Base-by-base conservation (phyloP, 2,888 invertebrate genomes). In the Drosophila niveifrons region DNA sequence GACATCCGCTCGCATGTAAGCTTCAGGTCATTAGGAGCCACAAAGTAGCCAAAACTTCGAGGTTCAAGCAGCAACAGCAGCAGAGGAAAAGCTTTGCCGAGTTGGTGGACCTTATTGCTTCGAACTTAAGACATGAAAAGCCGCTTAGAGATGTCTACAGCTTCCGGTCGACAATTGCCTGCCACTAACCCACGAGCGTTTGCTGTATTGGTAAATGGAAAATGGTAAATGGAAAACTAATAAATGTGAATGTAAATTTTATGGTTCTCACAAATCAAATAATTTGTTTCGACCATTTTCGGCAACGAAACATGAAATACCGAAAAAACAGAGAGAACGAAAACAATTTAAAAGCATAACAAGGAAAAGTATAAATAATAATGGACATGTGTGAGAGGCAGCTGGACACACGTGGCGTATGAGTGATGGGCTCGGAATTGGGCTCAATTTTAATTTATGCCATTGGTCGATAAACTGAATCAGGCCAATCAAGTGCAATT, bases 401-500 rank as follows among this genome's bases (percentile, higher is more conserved):
- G 78, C 15, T 36, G 53, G 48, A 29, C 68, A 13, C 52, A 66
- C 51, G 15, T 43, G 64, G 67, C 85, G 88, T 85, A 82, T 82
- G 85, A 75, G 85, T 68, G 70, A 72, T 84, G 82, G 13, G 18
- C 23, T 13, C 23, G 23, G 55, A 29, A 59, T 46, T 41, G 58
- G 44, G 68, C 72, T 62, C 47, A 55, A 70, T 83, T 88, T 88
- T 86, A 83, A 83, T 88, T 83, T 83, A 88, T 88, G 81, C 82
- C 84, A 88, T 83, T 83, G 84, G 56, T 68, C 72, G 79, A 55
- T 48, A 66, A 83, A 83, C 71, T 73, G 87, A 81, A 83, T 81
- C 87, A 70, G 82, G 80, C 82, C 89, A 87, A 83, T 83, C 89
- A 87, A 83, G 89, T 83, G 83, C 87, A 86, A 88, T 86, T 83